Base-by-base conservation (phyloP, 2,113 vertebrate species). In the Ictidomys tridecemlineatus region DNA sequence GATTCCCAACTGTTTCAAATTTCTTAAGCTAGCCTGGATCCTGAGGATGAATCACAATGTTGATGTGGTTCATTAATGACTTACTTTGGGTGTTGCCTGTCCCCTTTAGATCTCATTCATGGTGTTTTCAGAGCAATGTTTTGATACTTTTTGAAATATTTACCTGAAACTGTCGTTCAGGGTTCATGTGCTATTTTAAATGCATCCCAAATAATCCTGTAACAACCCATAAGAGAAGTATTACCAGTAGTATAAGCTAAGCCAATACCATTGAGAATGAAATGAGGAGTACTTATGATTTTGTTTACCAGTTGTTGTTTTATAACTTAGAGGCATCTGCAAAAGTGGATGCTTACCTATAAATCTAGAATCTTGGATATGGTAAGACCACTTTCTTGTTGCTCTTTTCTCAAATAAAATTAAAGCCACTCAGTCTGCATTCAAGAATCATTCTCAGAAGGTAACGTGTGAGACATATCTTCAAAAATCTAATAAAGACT, bases 351-450 rank as follows among this genome's bases (percentile, higher is more conserved):
- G 58, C 9, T 86, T 83, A 28, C 42, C 18, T 53, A 0, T 56
- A 94, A 91, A 58, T 79, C 34, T 56, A 82, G 91, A 89, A 82
- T 5, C 72, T 80, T 94, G 37, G 28, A 61, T 97, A 89, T 91
- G 13, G 61, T 67, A 76, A 95, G 34, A 34, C 3, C 26, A 70
- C 56, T 96, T 94, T 85, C 53, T 79, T 77, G n/a, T 73, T 89
- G 32, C 12, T 13, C n/a, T 78, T 93, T 95, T n/a, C 20, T 87
- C n/a, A 79, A 82, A 53, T 92, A 34, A 86, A 94, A 94, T 90
- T 90, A 95, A 94, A 93, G 7, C 9, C 16, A 93, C 48, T 94
- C 20, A 93, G 24, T 11, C 6, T 83, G 34, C 4, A 45, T 87
- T 94, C 34, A 72, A 56, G 18, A 32, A 28, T 87, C 6, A 53